phyloP scores from a whole-genome alignment of 2,113 vertebrate genomes.

The Hirundichthys speculiger region DNA sequence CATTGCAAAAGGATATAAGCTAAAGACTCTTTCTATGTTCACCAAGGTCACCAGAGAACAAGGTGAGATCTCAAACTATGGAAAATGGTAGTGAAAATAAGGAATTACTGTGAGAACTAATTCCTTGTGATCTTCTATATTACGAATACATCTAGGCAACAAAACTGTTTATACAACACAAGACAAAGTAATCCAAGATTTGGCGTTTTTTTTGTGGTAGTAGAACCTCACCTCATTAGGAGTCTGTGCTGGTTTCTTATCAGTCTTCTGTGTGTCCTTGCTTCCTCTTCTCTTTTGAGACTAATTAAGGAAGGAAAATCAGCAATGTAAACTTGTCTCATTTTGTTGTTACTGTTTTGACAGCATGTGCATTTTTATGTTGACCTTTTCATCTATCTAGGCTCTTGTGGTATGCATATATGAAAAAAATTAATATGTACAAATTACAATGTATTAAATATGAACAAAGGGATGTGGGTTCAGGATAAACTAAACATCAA shows the following conservation, averaged over 20 bases:
- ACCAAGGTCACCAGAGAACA: not conserved
- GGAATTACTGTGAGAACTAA: too few species aligned
- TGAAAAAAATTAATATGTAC: too few species aligned
- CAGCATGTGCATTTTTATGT: too few species aligned
- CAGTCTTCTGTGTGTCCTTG: conserved; percentile 92
- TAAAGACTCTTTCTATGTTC: not conserved
- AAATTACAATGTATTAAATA: too few species aligned
- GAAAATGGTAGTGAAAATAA: too few species aligned
- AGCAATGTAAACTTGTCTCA: not conserved
- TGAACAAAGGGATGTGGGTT: too few species aligned
- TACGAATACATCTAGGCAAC: too few species aligned
- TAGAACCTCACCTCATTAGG: conserved; percentile 87
- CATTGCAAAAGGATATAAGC: not conserved
- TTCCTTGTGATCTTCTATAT: too few species aligned
- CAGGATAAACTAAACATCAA: too few species aligned
- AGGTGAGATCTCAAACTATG: too few species aligned
- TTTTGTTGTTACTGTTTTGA: not conserved
- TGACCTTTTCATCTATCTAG: too few species aligned
- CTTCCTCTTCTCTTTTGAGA: conserved; percentile 94
- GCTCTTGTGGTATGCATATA: too few species aligned
- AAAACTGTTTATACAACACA: not conserved
- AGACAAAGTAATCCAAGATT: not conserved
- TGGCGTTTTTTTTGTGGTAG: not conserved
- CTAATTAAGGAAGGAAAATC: conserved; percentile 55
- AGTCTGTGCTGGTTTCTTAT: conserved; percentile 89